Evolutionary conservation across 2,797 vertebrate species (phyloP).

Genomic region (Hippoglossus hippoglossus): DNA sequence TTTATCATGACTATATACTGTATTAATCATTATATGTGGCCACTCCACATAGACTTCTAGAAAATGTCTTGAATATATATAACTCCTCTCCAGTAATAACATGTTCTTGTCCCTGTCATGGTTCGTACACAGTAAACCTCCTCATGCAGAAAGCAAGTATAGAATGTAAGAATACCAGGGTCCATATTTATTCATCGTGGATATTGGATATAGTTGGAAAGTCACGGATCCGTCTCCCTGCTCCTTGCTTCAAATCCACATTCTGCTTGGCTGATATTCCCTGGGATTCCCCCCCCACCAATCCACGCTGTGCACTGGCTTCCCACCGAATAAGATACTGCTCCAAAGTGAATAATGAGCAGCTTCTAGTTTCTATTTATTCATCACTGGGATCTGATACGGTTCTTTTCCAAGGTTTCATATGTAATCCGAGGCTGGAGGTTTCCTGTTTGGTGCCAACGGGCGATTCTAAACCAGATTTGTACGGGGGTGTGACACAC

Average conservation of each 20-base stretch:
- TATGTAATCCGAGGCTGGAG: slow-evolving; percentile 22
- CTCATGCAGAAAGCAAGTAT: neutral
- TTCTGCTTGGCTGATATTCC: slow-evolving; percentile 48
- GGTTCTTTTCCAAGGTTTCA: slow-evolving; percentile 13
- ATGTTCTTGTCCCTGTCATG: neutral
- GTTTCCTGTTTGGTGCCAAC: slow-evolving; percentile 29
- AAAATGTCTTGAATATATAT: too few relatives aligned
- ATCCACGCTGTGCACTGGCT: slow-evolving; percentile 31
- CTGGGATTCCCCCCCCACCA: slow-evolving; percentile 45
- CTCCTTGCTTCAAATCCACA: slow-evolving; percentile 37
- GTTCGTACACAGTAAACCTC: slow-evolving; percentile 8
- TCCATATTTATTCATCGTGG: slow-evolving; percentile 53
- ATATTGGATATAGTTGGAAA: slow-evolving; percentile 21
- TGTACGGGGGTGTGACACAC: neutral
- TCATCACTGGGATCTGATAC: slow-evolving; percentile 40
- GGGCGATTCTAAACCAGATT: slow-evolving; percentile 10
- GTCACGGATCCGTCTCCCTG: slow-evolving; percentile 10
- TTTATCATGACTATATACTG: too few relatives aligned
- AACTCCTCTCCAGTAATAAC: neutral
- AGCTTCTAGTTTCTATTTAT: slow-evolving; percentile 49
- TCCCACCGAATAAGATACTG: slow-evolving; percentile 29
- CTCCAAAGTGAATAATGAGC: slow-evolving; percentile 35
- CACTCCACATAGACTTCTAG: too few relatives aligned
- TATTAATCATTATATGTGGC: too few relatives aligned
- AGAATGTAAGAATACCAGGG: neutral